A percentile compares a stretch with the other conserved stretches of the same genome.
Conservation (phyloP, 1,140 invertebrate genomes). For the Eciton burchellii region DNA sequence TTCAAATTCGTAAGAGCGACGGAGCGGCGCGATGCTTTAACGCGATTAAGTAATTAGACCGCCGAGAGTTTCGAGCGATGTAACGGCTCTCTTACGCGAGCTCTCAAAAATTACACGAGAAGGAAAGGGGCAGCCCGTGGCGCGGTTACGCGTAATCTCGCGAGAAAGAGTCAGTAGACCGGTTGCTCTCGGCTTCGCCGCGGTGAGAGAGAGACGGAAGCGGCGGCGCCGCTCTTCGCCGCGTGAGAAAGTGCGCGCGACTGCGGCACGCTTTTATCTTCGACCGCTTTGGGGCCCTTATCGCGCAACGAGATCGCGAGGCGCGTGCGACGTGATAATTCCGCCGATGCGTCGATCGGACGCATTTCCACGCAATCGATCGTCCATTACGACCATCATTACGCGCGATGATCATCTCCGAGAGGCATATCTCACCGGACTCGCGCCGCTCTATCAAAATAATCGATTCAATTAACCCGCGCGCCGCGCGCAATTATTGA, state of each 20-base stretch:
- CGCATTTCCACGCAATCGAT: not conserved
- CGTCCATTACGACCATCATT: not conserved
- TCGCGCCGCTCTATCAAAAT: conserved; percentile 15
- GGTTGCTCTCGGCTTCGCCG: conserved; percentile 19
- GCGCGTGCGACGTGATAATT: not conserved
- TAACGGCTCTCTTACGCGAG: conserved; percentile 37
- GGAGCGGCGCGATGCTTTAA: not conserved
- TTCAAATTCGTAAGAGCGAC: not conserved
- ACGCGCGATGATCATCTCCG: no score
- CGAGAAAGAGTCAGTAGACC: conserved; percentile 2
- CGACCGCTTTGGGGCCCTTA: not conserved
- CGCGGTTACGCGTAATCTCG: conserved; percentile 34
- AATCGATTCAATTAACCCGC: conserved; percentile 36
- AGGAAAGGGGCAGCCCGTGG: not conserved
- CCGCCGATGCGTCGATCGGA: no score
- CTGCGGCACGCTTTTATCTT: not conserved
- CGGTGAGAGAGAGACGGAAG: conserved; percentile 6
- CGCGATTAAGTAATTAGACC: conserved; percentile 8
- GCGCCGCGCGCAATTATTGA: conserved; percentile 30
- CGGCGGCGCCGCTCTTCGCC: not conserved
- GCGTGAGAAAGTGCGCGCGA: conserved; percentile 18
- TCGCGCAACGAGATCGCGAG: conserved; percentile 21
- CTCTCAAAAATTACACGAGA: conserved; percentile 8
- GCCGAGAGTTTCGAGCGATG: not conserved
- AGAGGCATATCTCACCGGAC: no score